Evolutionary conservation across 2,113 vertebrate genomes (phyloP).

Genomic region (Dipodomys merriami): DNA sequence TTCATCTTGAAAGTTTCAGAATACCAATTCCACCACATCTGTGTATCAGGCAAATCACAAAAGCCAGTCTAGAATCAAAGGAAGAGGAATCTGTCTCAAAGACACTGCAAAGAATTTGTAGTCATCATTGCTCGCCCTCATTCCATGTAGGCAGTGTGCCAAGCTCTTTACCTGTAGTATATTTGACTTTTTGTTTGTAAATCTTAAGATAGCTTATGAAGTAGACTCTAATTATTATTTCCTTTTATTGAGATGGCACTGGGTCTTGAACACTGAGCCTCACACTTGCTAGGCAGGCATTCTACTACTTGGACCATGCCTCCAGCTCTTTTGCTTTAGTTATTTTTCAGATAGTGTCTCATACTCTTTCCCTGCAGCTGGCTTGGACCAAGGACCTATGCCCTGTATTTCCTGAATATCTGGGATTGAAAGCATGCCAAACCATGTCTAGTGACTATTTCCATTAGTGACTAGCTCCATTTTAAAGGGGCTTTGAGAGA

Average conservation of each 20-base stretch:
- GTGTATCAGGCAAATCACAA: background rate
- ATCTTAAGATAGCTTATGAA: background rate
- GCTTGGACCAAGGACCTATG: no score
- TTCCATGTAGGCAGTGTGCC: background rate
- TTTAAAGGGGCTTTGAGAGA: slow-evolving; percentile 30
- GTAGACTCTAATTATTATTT: background rate
- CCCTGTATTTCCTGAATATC: no score
- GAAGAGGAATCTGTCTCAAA: background rate
- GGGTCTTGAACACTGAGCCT: no score
- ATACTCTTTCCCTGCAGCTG: no score
- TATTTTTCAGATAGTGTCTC: no score
- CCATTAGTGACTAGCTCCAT: no score
- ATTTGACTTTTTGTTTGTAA: background rate
- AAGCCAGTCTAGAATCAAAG: background rate
- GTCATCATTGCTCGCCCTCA: background rate
- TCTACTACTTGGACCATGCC: no score
- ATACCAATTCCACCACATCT: background rate
- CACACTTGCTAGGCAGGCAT: no score
- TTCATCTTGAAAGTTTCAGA: background rate
- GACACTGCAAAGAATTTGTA: background rate
- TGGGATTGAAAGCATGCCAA: no score
- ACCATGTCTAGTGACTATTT: no score
- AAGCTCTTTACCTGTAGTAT: background rate
- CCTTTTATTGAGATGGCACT: background rate
- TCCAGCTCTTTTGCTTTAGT: no score